phyloP scores from a whole-genome alignment of 2,888 invertebrate species.

The Sarcophaga rosellei region DNA sequence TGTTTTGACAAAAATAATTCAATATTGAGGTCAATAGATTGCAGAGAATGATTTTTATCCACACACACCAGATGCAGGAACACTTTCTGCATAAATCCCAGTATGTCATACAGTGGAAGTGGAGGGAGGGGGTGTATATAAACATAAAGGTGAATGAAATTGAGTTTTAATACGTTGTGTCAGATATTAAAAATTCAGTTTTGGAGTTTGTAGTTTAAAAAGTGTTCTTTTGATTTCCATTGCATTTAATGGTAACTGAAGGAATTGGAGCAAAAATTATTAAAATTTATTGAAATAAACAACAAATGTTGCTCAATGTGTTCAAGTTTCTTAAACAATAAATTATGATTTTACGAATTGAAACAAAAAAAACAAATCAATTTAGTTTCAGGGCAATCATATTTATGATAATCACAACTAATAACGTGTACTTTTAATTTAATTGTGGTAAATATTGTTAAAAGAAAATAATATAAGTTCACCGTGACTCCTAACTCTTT shows the following conservation, averaged over 20 bases:
- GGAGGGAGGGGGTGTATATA: conserved; percentile 1
- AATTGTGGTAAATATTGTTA: too few relatives aligned
- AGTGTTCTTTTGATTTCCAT: background rate
- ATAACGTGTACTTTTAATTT: too few relatives aligned
- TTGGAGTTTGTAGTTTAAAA: conserved; percentile 26
- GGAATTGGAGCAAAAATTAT: conserved; percentile 42
- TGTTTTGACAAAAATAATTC: conserved; percentile 63
- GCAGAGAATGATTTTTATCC: conserved; percentile 53
- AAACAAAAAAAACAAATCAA: background rate
- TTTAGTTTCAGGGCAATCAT: background rate
- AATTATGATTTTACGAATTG: background rate
- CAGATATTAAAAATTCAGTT: conserved; percentile 23
- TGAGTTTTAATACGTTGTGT: background rate
- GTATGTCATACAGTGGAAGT: background rate
- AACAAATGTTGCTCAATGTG: background rate
- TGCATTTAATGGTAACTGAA: background rate
- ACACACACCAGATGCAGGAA: background rate
- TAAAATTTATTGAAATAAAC: background rate
- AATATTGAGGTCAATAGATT: conserved; percentile 62
- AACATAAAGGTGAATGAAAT: background rate
- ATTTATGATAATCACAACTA: too few relatives aligned
- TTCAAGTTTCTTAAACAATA: background rate
- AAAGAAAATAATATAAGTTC: too few relatives aligned
- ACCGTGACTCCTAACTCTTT: too few relatives aligned
- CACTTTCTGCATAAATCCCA: background rate